Conservation (phyloP, 2,113 vertebrate genomes). For the Oriolus oriolus region DNA sequence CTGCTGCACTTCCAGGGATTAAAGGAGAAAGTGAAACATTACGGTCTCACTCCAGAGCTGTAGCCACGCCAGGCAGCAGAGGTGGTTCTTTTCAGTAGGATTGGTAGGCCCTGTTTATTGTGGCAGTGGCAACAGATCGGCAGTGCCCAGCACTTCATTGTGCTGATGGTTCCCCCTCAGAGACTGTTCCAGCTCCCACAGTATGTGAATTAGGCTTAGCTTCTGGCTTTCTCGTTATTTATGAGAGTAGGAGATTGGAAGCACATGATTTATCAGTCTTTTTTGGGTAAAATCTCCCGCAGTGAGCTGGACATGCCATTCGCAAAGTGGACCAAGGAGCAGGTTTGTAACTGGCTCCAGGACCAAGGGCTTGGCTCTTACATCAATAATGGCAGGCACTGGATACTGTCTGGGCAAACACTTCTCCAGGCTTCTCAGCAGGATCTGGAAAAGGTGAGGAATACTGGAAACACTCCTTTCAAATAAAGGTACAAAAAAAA, state of each 20-base stretch:
- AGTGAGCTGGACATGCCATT: conserved; percentile 96
- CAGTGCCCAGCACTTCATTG: accelerated
- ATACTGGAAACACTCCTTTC: background rate
- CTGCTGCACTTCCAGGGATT: background rate
- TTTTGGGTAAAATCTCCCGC: background rate
- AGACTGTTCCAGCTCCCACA: background rate
- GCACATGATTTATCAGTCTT: background rate
- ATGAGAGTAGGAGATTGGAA: background rate
- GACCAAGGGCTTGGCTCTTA: conserved; percentile 92
- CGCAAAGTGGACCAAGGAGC: conserved; percentile 94
- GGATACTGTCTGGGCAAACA: conserved; percentile 93
- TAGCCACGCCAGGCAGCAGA: background rate
- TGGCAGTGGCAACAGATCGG: background rate
- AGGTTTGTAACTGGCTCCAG: conserved; percentile 93
- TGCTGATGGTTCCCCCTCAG: background rate
- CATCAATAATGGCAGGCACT: conserved; percentile 82
- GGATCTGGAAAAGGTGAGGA: conserved; percentile 91
- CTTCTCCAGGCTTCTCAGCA: conserved; percentile 94
- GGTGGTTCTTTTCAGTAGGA: background rate
- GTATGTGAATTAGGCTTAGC: background rate
- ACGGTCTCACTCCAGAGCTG: background rate
- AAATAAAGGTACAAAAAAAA: background rate
- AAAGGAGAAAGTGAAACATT: background rate
- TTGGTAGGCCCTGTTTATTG: accelerated
- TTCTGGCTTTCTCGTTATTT: background rate